Percentiles rank a stretch among this genome's conserved stretches.
Conservation (phyloP, 92 coral and sea anemone species). For the Porites cylindrica region DNA sequence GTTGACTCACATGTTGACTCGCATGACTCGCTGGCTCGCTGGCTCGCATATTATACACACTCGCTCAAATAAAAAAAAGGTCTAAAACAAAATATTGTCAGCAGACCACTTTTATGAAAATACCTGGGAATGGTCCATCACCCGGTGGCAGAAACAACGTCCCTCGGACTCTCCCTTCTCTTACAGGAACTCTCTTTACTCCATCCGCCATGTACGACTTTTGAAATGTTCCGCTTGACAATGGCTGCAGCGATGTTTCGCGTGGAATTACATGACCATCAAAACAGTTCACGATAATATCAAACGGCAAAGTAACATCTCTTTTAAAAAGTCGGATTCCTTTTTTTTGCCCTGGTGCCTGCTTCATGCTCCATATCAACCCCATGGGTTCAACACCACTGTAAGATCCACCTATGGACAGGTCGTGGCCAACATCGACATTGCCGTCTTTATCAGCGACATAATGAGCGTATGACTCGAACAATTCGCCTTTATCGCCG, state of each 20-base stretch:
- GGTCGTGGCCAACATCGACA: slow-evolving; percentile 25
- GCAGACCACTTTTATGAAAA: no score
- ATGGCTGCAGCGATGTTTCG: not conserved
- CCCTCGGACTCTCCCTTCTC: slow-evolving; percentile 57
- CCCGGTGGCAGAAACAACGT: slow-evolving; percentile 71
- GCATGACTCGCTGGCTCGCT: no score
- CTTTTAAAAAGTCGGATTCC: slow-evolving; percentile 30
- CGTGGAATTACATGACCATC: slow-evolving; percentile 16
- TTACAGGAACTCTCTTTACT: slow-evolving; percentile 58
- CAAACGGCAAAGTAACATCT: slow-evolving; percentile 44
- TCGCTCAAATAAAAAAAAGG: no score
- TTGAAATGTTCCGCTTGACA: slow-evolving; percentile 44
- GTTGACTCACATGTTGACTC: no score
- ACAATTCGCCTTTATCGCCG: slow-evolving; percentile 42
- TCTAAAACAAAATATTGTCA: no score
- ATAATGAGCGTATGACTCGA: slow-evolving; percentile 40
- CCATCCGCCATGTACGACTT: slow-evolving; percentile 61
- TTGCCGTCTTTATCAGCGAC: slow-evolving; percentile 34
- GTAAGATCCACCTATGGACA: slow-evolving; percentile 53
- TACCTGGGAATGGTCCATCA: slow-evolving; percentile 67
- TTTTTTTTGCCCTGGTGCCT: slow-evolving; percentile 14
- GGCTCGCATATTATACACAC: no score
- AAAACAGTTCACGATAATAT: slow-evolving; percentile 18
- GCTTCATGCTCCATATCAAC: slow-evolving; percentile 40
- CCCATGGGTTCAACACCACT: slow-evolving; percentile 54